phyloP scores from a whole-genome alignment of 2,888 invertebrate species.

The Parnassius glacialis region DNA sequence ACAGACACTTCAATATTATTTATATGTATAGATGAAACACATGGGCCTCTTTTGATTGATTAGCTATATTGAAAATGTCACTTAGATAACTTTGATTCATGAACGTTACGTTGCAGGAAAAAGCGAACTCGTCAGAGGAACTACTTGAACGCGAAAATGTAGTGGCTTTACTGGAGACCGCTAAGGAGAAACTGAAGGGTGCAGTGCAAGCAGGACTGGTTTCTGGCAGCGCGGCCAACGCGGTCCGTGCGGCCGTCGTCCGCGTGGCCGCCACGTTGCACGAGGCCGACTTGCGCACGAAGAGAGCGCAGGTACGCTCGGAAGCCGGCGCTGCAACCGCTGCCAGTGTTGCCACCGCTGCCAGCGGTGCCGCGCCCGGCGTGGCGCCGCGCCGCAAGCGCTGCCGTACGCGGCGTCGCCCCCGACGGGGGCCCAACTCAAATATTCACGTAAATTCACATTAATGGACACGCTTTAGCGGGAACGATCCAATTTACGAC shows the following conservation, averaged over 20 bases:
- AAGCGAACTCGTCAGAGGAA: conserved; percentile 88
- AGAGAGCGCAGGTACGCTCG: conserved; percentile 39
- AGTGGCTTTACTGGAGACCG: conserved; percentile 89
- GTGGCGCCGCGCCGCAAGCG: too few relatives aligned
- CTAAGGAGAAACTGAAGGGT: conserved; percentile 92
- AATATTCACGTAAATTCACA: background rate
- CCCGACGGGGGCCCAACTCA: background rate
- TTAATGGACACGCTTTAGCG: too few relatives aligned
- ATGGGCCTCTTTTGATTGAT: too few relatives aligned
- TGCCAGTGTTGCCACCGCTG: too few relatives aligned
- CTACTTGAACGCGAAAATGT: conserved; percentile 86
- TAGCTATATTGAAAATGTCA: too few relatives aligned
- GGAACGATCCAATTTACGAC: too few relatives aligned
- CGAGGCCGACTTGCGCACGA: conserved; percentile 74
- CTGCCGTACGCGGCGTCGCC: background rate
- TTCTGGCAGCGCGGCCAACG: conserved; percentile 81
- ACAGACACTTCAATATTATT: too few relatives aligned
- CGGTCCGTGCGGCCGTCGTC: conserved; percentile 87
- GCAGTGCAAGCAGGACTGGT: conserved; percentile 86
- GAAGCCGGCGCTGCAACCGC: too few relatives aligned
- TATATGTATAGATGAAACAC: too few relatives aligned
- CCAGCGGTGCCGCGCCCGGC: too few relatives aligned
- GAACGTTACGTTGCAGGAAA: conserved; percentile 48
- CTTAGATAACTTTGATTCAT: too few relatives aligned
- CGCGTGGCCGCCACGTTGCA: conserved; percentile 88